Evolutionary conservation across 2,113 vertebrate species (phyloP), one percentile per base, ranked within the genome.

Genomic region (Cochlearius cochlearius): DNA sequence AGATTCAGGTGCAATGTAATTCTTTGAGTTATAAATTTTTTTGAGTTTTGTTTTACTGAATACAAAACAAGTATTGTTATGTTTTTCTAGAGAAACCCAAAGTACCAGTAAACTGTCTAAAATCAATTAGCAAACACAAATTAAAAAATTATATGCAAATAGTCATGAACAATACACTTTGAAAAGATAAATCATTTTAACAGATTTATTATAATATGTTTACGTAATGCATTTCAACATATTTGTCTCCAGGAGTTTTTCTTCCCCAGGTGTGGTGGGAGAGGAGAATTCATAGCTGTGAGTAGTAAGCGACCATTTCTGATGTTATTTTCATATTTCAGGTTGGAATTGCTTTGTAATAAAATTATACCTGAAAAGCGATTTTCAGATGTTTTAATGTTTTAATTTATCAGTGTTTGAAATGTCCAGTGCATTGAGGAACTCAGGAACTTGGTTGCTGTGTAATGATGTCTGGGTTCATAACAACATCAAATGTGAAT

Each of bases 41-140:
- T n/a, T 38, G 30, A 66, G 18, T 52, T 92, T 62, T 62, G 5
- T 69, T 90, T 62, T 34, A 41, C 8, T 68, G 36, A 75, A 78
- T 32, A 62, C 4, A 19, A 3, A 6, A 16, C 39, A n/a, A 62
- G 4, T 2, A 3, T 34, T 59, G 16, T 41, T 32, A 53, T 0
- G 0, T 47, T 90, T 85, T 69, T 49, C 7, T 74, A 62, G 17
- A 60, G 29, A 85, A 69, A 12, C 12, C 13, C 20, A 29, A 32
- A 9, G 2, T 22, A 38, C 9, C n/a, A 56, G 36, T 50, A 77
- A 89, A 84, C 64, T 41, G 47, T n/a, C 11, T 8, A 77, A 67
- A 94, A 60, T 3, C 10, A 39, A 9, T 49, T 23, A 71, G 6
- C 6, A 47, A 59, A 38, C 38, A 19, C 49, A 21, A 16, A 22